These are phyloP conservation scores for Venustaconcha ellipsiformis DNA, from an alignment of 1,140 invertebrate species.

Conservation along the genomic window DNA sequence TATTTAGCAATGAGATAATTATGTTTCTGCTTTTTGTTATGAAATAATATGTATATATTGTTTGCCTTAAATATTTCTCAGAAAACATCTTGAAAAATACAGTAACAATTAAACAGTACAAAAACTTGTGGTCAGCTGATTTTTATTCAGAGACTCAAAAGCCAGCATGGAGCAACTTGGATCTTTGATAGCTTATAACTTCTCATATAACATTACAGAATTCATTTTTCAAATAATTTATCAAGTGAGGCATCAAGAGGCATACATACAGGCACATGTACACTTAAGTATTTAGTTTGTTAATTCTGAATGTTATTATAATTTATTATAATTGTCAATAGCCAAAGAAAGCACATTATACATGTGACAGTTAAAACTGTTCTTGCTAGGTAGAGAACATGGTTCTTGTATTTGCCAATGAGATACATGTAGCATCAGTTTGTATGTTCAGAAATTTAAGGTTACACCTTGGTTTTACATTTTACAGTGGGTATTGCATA, in stretches of 20 bases:
- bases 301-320: background rate
- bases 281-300: background rate
- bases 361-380: background rate
- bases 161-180: too few species aligned
- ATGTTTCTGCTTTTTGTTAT: too few species aligned
- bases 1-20: too few species aligned
- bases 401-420: background rate
- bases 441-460: background rate
- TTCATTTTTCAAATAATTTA: background rate
- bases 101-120: too few species aligned
- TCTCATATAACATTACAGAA: background rate
- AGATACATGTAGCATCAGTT: background rate
- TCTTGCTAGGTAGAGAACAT: too few species aligned
- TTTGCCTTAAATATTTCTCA: too few species aligned
- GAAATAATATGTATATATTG: too few species aligned
- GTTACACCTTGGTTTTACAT: background rate
- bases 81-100: too few species aligned
- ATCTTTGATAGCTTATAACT: too few species aligned
- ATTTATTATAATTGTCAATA: background rate
- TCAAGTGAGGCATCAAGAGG: background rate
- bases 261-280: background rate
- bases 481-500: slow-evolving; percentile 61
- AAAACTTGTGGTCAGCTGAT: too few species aligned
- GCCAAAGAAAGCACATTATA: background rate
- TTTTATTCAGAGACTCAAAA: too few species aligned